A percentile compares a stretch with the other conserved stretches of the same genome.
phyloP scores from a whole-genome alignment of 2,888 invertebrate genomes.

The Lasius fuliginosus region DNA sequence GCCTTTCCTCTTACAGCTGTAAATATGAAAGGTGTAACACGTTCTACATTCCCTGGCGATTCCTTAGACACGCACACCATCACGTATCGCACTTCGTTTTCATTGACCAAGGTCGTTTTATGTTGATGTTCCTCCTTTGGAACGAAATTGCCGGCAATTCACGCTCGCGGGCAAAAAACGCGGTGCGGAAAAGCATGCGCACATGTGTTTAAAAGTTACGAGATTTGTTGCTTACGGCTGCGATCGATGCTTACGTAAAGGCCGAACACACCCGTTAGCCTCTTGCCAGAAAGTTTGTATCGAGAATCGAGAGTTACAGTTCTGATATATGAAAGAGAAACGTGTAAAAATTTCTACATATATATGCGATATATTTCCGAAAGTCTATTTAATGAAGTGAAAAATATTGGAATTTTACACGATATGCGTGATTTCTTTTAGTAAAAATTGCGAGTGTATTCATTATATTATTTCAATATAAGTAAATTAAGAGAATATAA shows the following conservation, averaged over 20 bases:
- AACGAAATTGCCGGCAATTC: constrained; percentile 30
- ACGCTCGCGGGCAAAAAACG: constrained; percentile 33
- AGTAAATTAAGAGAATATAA: not conserved
- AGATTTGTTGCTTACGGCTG: constrained; percentile 22
- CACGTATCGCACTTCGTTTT: constrained; percentile 61
- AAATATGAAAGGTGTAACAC: constrained; percentile 60
- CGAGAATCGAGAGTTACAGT: constrained; percentile 3
- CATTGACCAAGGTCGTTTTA: constrained; percentile 63
- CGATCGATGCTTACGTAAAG: constrained; percentile 38
- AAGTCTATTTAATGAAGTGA: not conserved
- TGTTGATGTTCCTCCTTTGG: constrained; percentile 50
- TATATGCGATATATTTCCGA: not conserved
- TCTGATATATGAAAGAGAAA: not conserved
- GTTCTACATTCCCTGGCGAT: constrained; percentile 63
- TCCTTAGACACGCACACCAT: constrained; percentile 31
- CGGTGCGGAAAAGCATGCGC: constrained; percentile 32
- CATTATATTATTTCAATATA: not conserved
- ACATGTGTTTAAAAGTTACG: constrained; percentile 38
- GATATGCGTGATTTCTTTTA: not conserved
- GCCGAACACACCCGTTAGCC: not conserved
- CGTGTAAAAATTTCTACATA: not conserved
- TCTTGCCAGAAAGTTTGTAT: not conserved
- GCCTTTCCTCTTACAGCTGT: constrained; percentile 45
- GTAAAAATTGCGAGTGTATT: not conserved
- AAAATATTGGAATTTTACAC: not conserved